Evolutionary conservation across 2,797 vertebrate species (phyloP).

Genomic region (Aldrovandia affinis): DNA sequence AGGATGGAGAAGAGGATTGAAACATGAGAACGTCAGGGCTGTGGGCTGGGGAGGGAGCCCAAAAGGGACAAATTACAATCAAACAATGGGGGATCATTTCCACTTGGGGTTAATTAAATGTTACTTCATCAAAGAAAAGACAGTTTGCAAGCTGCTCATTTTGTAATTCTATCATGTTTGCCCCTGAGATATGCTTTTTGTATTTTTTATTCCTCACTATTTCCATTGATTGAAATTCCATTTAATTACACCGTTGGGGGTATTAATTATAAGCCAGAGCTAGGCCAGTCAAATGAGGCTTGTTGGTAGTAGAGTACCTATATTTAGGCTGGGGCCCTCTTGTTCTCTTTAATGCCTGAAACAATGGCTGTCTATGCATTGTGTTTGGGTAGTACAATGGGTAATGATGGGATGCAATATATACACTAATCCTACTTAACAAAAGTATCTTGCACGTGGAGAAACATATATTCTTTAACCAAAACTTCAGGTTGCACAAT

Average conservation of each 20-base stretch:
- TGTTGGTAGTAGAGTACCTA: slow-evolving; percentile 74
- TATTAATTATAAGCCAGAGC: slow-evolving; percentile 81
- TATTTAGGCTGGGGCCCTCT: slow-evolving; percentile 70
- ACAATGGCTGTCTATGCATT: slow-evolving; percentile 61
- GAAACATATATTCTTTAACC: background rate
- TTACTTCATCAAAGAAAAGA: slow-evolving; percentile 85
- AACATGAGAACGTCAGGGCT: slow-evolving; percentile 77
- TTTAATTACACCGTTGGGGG: slow-evolving; percentile 80
- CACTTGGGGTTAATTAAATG: slow-evolving; percentile 85
- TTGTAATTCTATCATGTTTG: slow-evolving; percentile 86
- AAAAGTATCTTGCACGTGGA: background rate
- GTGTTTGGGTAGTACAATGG: slow-evolving; percentile 61
- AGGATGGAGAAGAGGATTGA: slow-evolving; percentile 42
- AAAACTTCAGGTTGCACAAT: background rate
- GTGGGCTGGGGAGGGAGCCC: slow-evolving; percentile 73
- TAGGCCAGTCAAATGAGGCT: slow-evolving; percentile 75
- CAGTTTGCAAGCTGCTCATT: slow-evolving; percentile 91
- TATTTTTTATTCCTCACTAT: slow-evolving; percentile 71
- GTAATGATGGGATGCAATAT: slow-evolving; percentile 26
- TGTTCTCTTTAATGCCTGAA: slow-evolving; percentile 72
- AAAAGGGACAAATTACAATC: slow-evolving; percentile 83
- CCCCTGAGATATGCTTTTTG: slow-evolving; percentile 76
- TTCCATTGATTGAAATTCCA: slow-evolving; percentile 74
- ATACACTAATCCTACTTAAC: background rate
- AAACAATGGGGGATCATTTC: slow-evolving; percentile 83